phyloP scores from a whole-genome alignment of 2,888 invertebrate species.

The Clepsis dumicolana region DNA sequence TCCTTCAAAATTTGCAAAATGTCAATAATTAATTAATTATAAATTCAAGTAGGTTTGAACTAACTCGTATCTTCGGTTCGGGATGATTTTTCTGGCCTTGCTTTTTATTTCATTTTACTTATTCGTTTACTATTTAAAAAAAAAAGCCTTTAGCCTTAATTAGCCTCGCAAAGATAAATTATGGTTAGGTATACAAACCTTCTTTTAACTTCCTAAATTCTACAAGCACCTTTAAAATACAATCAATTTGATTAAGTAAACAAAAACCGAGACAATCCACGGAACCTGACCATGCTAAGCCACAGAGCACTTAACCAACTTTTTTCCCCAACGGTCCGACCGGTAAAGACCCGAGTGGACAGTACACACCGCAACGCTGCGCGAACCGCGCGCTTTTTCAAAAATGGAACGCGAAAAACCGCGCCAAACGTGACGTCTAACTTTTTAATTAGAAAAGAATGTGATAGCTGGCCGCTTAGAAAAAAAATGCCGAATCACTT shows the following conservation, averaged over 20 bases:
- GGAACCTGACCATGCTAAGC: constrained; percentile 31
- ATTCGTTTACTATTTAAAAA: too few relatives aligned
- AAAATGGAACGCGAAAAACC: constrained; percentile 54
- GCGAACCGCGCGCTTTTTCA: constrained; percentile 60
- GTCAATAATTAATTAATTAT: too few relatives aligned
- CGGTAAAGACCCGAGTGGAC: constrained; percentile 54
- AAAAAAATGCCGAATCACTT: constrained; percentile 44
- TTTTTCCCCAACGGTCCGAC: constrained; percentile 40
- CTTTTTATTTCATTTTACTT: too few relatives aligned
- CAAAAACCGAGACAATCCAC: constrained; percentile 8
- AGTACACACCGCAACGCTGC: constrained; percentile 56
- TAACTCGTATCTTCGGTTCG: too few relatives aligned
- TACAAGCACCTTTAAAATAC: not conserved
- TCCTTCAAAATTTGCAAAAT: too few relatives aligned
- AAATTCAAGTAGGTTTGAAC: too few relatives aligned
- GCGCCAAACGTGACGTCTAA: constrained; percentile 48
- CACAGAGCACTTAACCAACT: constrained; percentile 41
- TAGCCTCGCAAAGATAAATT: too few relatives aligned
- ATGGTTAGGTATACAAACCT: not conserved
- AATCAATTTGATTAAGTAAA: not conserved
- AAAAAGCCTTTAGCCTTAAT: too few relatives aligned
- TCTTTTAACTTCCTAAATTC: not conserved
- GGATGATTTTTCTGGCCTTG: too few relatives aligned
- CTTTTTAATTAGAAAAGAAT: constrained; percentile 42
- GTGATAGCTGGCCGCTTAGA: constrained; percentile 40